Base-by-base conservation (phyloP, 2,797 vertebrate species). In the Meriones psammophilus region DNA sequence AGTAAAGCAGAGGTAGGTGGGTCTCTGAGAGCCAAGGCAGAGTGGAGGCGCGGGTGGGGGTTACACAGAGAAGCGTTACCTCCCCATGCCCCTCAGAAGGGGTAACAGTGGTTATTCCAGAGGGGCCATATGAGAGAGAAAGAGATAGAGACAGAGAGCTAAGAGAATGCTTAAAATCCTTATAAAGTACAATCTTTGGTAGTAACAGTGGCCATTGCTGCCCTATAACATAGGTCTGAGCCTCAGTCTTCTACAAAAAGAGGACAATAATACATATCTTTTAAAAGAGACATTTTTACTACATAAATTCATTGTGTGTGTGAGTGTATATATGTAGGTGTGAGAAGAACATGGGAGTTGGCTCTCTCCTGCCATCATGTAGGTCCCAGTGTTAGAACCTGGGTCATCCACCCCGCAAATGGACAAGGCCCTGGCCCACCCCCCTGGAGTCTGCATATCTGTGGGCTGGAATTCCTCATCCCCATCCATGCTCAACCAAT, bases 341-440 rank as follows among this genome's bases (percentile, higher is more conserved):
- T n/a, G 81, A 36, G 46, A 22, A 26, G 64, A 36, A 26, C 46
- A 26, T 10, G 50, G n/a, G 46, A 8, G 15, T 58, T 0, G 12
- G 68, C 14, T 87, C 5, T 87, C 33, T 85, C 18, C 30, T 24
- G 18, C 30, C 42, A 85, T 12, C 64, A 5, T 10, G n/a, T 58
- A n/a, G 50, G 17, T 58, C 24, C n/a, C 26, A n/a, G 85, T 10
- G 68, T 39, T 26, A 58, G 68, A 54, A 58, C 50, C 68, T 26
- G 5, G 50, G 50, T 20, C 85, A 30, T 86, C 64, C 24, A 46
- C 3, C 66, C 0, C 0, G 13, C 68, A 28, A 28, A 10, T 0
- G 26, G n/a, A 56, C 2, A 14, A 2, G 0, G 0, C 26, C 20
- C 20, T 20, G 15, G 0, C 9, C 2, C 1, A 68, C 9, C 2